phyloP scores from a whole-genome alignment of 1,140 invertebrate species.

The Cryptotermes secundus region DNA sequence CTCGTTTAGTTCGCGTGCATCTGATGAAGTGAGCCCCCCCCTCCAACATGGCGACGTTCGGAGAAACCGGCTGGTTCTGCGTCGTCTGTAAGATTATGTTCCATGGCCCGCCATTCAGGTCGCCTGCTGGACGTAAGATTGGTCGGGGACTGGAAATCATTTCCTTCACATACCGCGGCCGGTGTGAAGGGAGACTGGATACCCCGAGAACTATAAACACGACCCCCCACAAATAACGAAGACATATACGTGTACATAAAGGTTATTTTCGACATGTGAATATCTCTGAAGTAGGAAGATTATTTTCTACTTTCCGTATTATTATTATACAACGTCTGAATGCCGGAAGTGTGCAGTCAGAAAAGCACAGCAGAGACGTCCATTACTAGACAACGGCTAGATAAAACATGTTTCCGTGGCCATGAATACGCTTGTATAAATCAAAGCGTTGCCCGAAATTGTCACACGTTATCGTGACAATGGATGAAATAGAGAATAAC shows the following conservation, averaged over 20 bases:
- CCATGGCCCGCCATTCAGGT: background rate
- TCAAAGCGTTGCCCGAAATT: no score
- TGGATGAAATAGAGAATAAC: no score
- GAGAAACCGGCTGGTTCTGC: background rate
- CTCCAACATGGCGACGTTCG: background rate
- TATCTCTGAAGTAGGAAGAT: background rate
- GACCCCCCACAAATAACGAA: background rate
- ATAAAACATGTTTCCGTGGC: no score
- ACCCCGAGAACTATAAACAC: background rate
- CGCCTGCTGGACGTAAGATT: background rate
- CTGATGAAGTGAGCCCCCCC: background rate
- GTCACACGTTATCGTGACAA: no score
- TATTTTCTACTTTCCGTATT: no score
- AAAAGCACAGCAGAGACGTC: no score
- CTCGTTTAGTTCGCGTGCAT: background rate
- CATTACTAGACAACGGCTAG: no score
- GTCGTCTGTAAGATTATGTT: background rate
- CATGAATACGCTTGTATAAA: no score
- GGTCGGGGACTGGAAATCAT: background rate
- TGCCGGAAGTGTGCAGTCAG: no score
- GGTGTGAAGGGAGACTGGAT: background rate
- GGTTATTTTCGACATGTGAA: background rate
- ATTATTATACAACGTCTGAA: no score
- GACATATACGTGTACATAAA: background rate
- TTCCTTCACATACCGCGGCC: background rate